Evolutionary conservation across 2,797 vertebrate genomes (phyloP).

Genomic region (Gymnopithys bicolor): DNA sequence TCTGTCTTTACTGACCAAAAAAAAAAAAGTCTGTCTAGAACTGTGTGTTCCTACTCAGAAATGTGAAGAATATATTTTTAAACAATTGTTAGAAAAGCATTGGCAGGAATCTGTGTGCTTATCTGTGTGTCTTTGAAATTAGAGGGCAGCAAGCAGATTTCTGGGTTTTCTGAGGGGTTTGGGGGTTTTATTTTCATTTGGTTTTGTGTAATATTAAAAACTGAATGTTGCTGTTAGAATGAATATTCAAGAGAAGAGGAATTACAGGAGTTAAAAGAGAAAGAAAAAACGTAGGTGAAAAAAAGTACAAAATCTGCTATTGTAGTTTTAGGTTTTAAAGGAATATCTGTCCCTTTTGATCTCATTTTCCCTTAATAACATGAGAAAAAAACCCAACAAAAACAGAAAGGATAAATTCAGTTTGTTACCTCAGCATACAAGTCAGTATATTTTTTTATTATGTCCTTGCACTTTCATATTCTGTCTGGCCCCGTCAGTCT

Average conservation of each 20-base stretch:
- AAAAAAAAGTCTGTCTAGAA: neutral
- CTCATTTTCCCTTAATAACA: neutral
- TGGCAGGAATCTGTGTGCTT: neutral
- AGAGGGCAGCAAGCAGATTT: neutral
- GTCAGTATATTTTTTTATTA: neutral
- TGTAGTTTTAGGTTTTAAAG: neutral
- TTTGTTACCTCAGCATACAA: neutral
- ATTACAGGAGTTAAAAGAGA: neutral
- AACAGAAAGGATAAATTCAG: neutral
- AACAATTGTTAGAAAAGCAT: neutral
- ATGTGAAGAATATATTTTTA: neutral
- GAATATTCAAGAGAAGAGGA: neutral
- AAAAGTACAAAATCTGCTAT: neutral
- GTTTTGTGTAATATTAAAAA: neutral
- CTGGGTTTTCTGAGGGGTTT: neutral
- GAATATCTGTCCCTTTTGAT: neutral
- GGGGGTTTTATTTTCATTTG: accelerated
- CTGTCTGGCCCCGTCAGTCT: neutral
- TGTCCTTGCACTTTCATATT: neutral
- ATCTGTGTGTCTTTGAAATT: neutral
- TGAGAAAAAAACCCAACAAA: neutral
- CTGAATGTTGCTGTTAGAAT: neutral
- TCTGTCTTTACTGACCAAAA: neutral
- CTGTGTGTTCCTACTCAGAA: neutral
- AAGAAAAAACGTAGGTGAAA: neutral